Evolutionary conservation across 2,113 vertebrate genomes (phyloP).

Genomic region (Myrmecophaga tridactyla): DNA sequence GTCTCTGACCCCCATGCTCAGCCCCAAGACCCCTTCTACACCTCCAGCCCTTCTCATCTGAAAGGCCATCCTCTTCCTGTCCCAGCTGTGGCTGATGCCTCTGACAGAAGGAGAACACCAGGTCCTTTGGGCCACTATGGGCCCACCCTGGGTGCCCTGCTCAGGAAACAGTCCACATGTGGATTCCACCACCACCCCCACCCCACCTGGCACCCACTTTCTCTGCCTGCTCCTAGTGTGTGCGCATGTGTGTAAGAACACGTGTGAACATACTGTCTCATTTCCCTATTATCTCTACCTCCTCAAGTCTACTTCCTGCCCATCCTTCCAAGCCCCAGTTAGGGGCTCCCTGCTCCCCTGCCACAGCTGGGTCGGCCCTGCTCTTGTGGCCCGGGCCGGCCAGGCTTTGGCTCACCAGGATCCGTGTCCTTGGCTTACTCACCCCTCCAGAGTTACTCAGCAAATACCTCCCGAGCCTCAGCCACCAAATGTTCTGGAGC

Average conservation of each 20-base stretch:
- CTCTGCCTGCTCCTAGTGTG: neutral
- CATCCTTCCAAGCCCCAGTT: neutral
- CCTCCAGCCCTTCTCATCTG: neutral
- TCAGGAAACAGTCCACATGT: neutral
- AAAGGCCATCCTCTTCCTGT: neutral
- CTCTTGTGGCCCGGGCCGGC: neutral
- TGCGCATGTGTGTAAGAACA: neutral
- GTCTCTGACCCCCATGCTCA: neutral
- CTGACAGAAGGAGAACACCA: fast-evolving
- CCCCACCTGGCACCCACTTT: neutral
- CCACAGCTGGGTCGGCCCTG: neutral
- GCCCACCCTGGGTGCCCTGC: neutral
- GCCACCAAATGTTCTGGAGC: neutral
- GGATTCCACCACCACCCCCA: neutral
- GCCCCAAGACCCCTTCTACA: neutral
- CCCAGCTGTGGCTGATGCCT: neutral
- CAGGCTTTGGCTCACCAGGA: neutral
- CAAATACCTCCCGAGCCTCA: slow-evolving; percentile 31
- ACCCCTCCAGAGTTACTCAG: slow-evolving; percentile 27
- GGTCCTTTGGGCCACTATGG: neutral
- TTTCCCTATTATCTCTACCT: neutral
- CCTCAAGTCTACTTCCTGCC: neutral
- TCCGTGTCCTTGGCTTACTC: neutral
- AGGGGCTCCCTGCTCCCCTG: neutral
- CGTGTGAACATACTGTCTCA: fast-evolving